Conservation (phyloP, 2,113 vertebrate species). For the Tyrannus savana region DNA sequence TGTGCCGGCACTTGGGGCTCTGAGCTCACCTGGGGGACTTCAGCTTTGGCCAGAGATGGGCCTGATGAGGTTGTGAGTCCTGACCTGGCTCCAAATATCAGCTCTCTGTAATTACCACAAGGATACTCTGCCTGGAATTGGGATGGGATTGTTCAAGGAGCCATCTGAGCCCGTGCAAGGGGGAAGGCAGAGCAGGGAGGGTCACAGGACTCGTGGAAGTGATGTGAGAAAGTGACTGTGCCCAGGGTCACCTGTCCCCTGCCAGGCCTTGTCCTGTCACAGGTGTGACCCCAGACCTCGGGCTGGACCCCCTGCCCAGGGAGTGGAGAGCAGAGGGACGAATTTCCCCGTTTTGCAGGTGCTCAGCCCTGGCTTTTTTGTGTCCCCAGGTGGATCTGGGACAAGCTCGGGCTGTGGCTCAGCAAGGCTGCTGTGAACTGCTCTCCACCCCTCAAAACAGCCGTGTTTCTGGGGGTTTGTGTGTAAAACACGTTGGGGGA, state of each 20-base stretch:
- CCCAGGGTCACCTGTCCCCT: background rate
- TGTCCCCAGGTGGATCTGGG: background rate
- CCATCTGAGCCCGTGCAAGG: fast-evolving
- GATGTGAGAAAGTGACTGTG: background rate
- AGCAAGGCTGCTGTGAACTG: fast-evolving
- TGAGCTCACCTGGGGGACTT: background rate
- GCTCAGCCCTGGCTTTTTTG: fast-evolving
- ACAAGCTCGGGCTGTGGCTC: background rate
- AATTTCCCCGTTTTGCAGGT: too few relatives aligned
- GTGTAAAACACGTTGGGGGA: background rate
- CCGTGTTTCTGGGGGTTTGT: background rate
- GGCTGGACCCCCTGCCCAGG: background rate
- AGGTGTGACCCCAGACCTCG: too few relatives aligned
- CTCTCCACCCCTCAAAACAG: background rate
- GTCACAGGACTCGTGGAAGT: fast-evolving
- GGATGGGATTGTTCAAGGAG: fast-evolving
- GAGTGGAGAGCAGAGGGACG: fast-evolving
- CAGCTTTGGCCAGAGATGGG: background rate
- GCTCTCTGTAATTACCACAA: background rate
- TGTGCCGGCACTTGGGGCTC: background rate
- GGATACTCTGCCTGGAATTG: fast-evolving
- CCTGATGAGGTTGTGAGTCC: background rate
- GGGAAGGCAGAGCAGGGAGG: background rate
- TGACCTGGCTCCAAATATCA: background rate
- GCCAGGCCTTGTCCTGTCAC: fast-evolving